A percentile compares a stretch with the other conserved stretches of the same genome.
These are phyloP conservation scores for Acleris holmiana DNA, from an alignment of 2,888 invertebrate genomes.

Conservation along the genomic window DNA sequence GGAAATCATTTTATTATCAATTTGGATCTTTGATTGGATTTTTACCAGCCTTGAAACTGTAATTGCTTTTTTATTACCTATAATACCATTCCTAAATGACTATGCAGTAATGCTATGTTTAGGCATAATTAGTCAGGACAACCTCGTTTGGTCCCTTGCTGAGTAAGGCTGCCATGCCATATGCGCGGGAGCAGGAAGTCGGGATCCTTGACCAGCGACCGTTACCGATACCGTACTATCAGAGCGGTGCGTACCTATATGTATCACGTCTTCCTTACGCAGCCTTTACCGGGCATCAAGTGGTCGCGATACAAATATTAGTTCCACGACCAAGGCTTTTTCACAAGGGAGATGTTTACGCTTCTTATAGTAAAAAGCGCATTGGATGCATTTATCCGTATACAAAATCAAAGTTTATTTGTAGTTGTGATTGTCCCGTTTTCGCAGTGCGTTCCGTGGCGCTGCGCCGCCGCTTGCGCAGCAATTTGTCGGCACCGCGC, in stretches of 20 bases:
- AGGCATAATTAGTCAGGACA: background rate
- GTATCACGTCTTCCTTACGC: conserved; percentile 11
- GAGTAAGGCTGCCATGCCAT: background rate
- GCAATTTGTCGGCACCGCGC: conserved; percentile 8
- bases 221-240: conserved; percentile 22
- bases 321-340: background rate
- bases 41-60: background rate
- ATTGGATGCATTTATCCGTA: background rate
- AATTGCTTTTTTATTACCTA: background rate
- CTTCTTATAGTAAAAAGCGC: background rate
- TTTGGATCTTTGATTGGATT: no score
- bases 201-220: conserved; percentile 23
- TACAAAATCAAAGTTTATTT: no score
- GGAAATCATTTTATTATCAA: no score
- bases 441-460: background rate
- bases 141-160: background rate
- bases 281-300: background rate
- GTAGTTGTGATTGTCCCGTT: background rate
- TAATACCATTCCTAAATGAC: no score
- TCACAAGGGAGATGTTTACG: no score
- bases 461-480: background rate
- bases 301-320: background rate
- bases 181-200: conserved; percentile 14
- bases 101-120: no score
- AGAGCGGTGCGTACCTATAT: conserved; percentile 4